Conservation (phyloP, 2,888 invertebrate genomes). For the Callyntrura guangdongensis region DNA sequence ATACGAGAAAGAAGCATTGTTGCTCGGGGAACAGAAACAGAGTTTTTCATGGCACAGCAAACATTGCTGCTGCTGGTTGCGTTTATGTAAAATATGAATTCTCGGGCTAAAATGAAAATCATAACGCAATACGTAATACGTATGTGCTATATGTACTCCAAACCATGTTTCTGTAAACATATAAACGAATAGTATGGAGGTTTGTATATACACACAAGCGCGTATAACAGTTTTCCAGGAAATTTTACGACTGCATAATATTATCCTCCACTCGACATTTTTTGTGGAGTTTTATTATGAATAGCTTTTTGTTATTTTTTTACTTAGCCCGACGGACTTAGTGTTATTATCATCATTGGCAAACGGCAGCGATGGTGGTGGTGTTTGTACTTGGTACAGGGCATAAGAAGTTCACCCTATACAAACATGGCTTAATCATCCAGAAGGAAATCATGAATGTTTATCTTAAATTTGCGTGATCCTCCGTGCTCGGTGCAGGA, state of each 20-base stretch:
- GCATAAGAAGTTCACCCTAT: slow-evolving; percentile 46
- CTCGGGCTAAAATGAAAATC: not conserved
- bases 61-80: too few species aligned
- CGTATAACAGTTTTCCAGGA: not conserved
- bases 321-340: slow-evolving; percentile 34
- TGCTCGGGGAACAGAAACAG: too few species aligned
- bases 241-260: slow-evolving; percentile 25
- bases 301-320: slow-evolving; percentile 52
- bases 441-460: slow-evolving; percentile 70
- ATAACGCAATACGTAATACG: not conserved
- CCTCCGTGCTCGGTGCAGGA: slow-evolving; percentile 39
- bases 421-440: slow-evolving; percentile 77
- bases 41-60: too few species aligned
- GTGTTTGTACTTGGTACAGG: not conserved
- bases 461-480: slow-evolving; percentile 81
- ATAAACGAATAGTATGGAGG: too few species aligned
- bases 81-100: not conserved
- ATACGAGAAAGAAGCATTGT: too few species aligned
- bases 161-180: not conserved
- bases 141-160: not conserved
- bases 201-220: not conserved
- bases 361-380: not conserved
- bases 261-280: slow-evolving; percentile 26
- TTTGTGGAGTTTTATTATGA: slow-evolving; percentile 29
- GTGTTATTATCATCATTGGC: not conserved